Percentiles rank a stretch among this genome's conserved stretches.
Evolutionary conservation across 1,140 invertebrate species (phyloP).

Genomic region (Lasioglossum baleicum): DNA sequence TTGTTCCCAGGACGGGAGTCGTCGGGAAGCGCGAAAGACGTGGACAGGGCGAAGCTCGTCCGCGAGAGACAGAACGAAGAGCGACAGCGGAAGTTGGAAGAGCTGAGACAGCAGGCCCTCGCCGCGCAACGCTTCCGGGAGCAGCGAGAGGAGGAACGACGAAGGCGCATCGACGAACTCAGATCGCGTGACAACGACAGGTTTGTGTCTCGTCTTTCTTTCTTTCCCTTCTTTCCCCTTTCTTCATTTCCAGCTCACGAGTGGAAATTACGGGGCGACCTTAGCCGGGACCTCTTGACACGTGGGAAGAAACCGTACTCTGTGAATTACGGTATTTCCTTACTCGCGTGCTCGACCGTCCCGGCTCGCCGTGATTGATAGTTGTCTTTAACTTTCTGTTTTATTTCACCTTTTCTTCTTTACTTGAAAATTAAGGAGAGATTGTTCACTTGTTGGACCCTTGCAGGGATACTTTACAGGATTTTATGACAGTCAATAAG

Average conservation of each 20-base stretch:
- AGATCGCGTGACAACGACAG: slow-evolving; percentile 88
- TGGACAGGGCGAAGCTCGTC: slow-evolving; percentile 80
- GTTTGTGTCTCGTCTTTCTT: slow-evolving; percentile 52
- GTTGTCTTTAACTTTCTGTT: background rate
- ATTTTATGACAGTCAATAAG: no score
- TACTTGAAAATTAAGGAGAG: no score
- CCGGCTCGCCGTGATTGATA: background rate
- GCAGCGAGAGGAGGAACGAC: slow-evolving; percentile 91
- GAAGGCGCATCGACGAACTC: slow-evolving; percentile 89
- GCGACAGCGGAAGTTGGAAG: slow-evolving; percentile 90
- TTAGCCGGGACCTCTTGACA: background rate
- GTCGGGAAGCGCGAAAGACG: slow-evolving; percentile 73
- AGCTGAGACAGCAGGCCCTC: slow-evolving; percentile 90
- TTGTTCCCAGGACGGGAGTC: slow-evolving; percentile 75
- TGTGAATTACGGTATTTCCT: background rate
- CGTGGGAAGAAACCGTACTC: background rate
- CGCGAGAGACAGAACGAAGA: slow-evolving; percentile 92
- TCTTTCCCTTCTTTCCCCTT: background rate
- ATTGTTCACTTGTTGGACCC: no score
- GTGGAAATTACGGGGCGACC: background rate
- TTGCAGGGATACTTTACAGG: no score
- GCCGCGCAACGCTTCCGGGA: slow-evolving; percentile 92
- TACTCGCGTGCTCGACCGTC: background rate
- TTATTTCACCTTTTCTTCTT: no score
- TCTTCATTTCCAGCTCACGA: background rate